phyloP scores from a whole-genome alignment of 2,113 vertebrate genomes.

The Ptilorrhoa leucosticta region DNA sequence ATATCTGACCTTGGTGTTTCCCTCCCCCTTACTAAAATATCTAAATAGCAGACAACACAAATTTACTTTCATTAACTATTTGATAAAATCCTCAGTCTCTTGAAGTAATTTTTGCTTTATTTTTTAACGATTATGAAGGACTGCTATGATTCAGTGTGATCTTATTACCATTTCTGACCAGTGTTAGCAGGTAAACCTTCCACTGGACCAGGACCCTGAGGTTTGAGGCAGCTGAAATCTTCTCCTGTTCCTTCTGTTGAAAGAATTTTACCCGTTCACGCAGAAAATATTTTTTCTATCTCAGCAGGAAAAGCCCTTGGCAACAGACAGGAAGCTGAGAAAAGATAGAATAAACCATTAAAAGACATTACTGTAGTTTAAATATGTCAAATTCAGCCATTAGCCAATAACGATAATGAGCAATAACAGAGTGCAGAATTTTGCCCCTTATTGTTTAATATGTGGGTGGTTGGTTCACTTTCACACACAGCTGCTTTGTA shows the following conservation, averaged over 20 bases:
- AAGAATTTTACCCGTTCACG: background rate
- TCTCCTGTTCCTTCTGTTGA: background rate
- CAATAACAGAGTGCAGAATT: background rate
- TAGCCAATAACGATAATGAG: background rate
- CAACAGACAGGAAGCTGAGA: background rate
- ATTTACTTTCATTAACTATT: background rate
- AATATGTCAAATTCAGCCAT: background rate
- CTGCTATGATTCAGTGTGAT: background rate
- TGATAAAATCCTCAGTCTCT: background rate
- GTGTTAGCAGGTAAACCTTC: background rate
- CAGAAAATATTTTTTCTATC: background rate
- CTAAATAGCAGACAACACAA: background rate
- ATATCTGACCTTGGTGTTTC: background rate
- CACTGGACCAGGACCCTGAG: background rate
- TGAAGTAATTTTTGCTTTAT: background rate
- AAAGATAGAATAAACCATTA: background rate
- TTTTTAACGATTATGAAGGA: background rate
- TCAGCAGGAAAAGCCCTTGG: background rate
- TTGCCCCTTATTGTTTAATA: background rate
- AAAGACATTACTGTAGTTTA: background rate
- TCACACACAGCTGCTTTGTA: background rate
- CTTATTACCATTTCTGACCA: background rate
- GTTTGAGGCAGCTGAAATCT: background rate
- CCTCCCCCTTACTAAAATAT: background rate
- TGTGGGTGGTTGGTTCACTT: background rate